Evolutionary conservation across 2,888 invertebrate species (phyloP).

Genomic region (Pimpla rufipes): DNA sequence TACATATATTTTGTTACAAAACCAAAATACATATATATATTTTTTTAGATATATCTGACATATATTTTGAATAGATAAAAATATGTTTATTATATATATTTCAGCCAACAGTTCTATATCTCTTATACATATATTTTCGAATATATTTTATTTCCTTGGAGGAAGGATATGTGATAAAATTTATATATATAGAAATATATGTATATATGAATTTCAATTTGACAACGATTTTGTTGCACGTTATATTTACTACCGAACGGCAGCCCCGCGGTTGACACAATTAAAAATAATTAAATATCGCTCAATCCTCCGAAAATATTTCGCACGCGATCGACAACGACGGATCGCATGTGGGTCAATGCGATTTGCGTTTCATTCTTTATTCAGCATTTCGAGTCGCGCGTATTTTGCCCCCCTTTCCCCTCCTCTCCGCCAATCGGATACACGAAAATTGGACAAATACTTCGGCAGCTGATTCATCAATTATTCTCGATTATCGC

Average conservation of each 20-base stretch:
- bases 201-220: background rate
- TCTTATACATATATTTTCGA: too few species aligned
- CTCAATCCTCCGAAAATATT: constrained; percentile 21
- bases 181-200: too few species aligned
- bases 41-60: too few species aligned
- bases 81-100: too few species aligned
- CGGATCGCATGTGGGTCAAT: constrained; percentile 10
- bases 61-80: too few species aligned
- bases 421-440: too few species aligned
- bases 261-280: background rate
- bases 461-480: background rate
- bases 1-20: too few species aligned
- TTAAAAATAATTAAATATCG: constrained; percentile 24
- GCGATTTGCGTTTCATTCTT: constrained; percentile 10
- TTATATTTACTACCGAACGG: background rate
- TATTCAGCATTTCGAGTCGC: constrained; percentile 14
- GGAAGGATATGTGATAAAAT: too few species aligned
- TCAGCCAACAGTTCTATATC: too few species aligned
- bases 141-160: too few species aligned
- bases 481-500: background rate
- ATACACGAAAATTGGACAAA: background rate
- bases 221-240: background rate
- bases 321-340: background rate
- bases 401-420: background rate
- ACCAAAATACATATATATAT: too few species aligned